Base-by-base conservation (phyloP, 2,113 vertebrate species). In the Gallinago media region DNA sequence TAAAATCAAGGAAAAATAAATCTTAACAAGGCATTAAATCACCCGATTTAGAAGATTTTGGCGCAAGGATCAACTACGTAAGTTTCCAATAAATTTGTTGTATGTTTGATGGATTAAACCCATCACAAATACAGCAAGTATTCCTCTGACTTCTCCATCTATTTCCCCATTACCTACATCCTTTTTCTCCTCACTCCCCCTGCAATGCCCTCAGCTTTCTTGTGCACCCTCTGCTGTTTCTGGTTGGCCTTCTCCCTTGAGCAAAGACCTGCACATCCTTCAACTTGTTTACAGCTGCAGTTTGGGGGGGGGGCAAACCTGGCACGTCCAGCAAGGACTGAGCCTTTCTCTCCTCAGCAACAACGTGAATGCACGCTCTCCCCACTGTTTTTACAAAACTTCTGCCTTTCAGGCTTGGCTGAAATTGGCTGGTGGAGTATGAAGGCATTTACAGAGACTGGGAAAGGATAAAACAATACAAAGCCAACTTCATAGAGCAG, bases 271-370 rank as follows among this genome's bases (percentile, higher is more conserved):
- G 38, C 20, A 6, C 16, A 1, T 63, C 44, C 32, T 59, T 77
- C 1, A 2, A 0, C 9, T 55, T 8, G 4, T 59, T 74, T 46
- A 56, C 59, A 34, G 68, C 14, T 70, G 21, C 31, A 46, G 12
- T 49, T 49, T 58, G 34, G 17, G 17, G 42, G 16, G 49, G 19
- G 22, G n/a, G 46, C 2, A 31, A 77, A 21, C 40, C 40, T 0
- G 0, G 23, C 0, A 0, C 2, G 3, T 91, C 71, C 31, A 1
- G 1, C 6, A 16, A 42, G 61, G 17, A 8, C 52, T 25, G 34
- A 94, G n/a, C 34, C 25, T 3, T 36, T 40, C 32, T 65, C 15
- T 77, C 50, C 27, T 34, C 47, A 19, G 29, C 32, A 81, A 13
- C 15, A 46, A 0, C 11, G 9, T 9, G 15, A 26, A 8, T 83